These are phyloP conservation scores for Neomonachus schauinslandi DNA, from an alignment of 2,113 vertebrate genomes.

Conservation along the genomic window DNA sequence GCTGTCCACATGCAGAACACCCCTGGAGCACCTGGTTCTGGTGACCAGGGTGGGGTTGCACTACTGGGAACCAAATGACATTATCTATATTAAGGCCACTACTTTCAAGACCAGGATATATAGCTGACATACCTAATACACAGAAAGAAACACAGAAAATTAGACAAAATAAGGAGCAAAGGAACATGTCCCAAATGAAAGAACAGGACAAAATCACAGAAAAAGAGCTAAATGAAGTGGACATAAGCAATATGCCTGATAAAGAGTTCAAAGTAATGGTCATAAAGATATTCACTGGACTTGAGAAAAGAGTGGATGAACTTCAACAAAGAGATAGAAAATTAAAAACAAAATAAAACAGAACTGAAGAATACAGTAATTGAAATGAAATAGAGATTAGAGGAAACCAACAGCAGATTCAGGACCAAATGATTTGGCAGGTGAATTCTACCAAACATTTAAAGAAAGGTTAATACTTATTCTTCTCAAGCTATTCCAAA, in stretches of 20 bases:
- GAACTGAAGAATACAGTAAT: not conserved
- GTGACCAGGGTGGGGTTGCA: not conserved
- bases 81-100: not conserved
- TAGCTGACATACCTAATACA: not conserved
- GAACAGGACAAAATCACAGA: not conserved
- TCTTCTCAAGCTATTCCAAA: not conserved
- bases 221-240: not conserved
- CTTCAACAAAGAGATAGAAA: not conserved
- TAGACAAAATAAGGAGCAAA: not conserved
- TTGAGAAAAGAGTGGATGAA: not conserved
- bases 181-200: not conserved
- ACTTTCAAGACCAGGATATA: not conserved
- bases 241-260: not conserved
- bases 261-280: not conserved
- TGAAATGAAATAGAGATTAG: not conserved
- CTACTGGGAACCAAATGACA: not conserved
- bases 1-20: not conserved
- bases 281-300: not conserved
- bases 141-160: not conserved
- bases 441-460: not conserved
- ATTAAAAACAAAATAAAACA: not conserved
- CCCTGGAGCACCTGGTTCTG: not conserved
- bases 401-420: not conserved
- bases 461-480: not conserved
- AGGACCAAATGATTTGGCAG: not conserved